A percentile compares a stretch with the other conserved stretches of the same genome.
phyloP scores from a whole-genome alignment of 2,113 vertebrate species.

The Scomber scombrus region DNA sequence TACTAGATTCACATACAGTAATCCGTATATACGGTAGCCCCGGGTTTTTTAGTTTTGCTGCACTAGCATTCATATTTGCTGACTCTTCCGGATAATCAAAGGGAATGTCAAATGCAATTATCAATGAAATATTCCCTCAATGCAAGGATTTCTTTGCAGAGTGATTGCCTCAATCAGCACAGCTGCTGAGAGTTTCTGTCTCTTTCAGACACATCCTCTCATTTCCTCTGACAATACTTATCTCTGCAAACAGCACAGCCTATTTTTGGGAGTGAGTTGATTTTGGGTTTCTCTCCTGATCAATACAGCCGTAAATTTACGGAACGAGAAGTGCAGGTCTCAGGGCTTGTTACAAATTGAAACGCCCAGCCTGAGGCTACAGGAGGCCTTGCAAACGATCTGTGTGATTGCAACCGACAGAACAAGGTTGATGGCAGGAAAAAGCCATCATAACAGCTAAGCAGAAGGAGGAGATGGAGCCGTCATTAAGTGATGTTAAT shows the following conservation, averaged over 20 bases:
- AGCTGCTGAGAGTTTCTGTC: constrained; percentile 51
- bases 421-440: constrained; percentile 67
- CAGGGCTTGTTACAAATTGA: constrained; percentile 64
- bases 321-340: constrained; percentile 54
- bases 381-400: constrained; percentile 69
- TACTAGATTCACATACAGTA: constrained; percentile 28
- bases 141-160: constrained; percentile 47
- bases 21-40: constrained; percentile 10
- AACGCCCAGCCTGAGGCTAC: constrained; percentile 55
- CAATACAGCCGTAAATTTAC: constrained; percentile 69
- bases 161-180: constrained; percentile 67
- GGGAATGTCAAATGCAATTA: constrained; percentile 66
- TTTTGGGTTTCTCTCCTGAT: constrained; percentile 68
- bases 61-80: constrained; percentile 60
- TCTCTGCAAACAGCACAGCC: constrained; percentile 62
- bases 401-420: constrained; percentile 63
- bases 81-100: constrained; percentile 72
- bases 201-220: constrained; percentile 56
- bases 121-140: constrained; percentile 58
- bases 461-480: constrained; percentile 36
- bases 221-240: constrained; percentile 73
- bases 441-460: constrained; percentile 61
- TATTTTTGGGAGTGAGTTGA: constrained; percentile 48
- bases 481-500: constrained; percentile 52
- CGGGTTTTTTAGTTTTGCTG: constrained; percentile 31